Evolutionary conservation across 1,140 invertebrate genomes (phyloP).

Genomic region (Anastrepha ludens): DNA sequence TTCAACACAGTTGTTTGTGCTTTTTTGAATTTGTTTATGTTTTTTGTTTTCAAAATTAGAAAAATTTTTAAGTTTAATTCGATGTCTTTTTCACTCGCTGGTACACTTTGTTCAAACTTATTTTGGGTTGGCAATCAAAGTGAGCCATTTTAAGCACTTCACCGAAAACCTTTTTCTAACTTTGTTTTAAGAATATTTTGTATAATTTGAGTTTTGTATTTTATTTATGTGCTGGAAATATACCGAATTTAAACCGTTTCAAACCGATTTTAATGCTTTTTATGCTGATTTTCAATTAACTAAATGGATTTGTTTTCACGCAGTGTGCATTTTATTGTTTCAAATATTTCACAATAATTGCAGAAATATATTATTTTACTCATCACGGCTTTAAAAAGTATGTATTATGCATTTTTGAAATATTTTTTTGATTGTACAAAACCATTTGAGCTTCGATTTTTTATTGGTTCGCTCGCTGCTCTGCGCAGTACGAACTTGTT

Average conservation of each 20-base stretch:
- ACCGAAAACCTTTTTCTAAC: neutral
- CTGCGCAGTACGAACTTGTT: neutral
- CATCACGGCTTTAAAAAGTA: neutral
- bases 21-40: neutral
- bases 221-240: neutral
- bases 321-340: no score
- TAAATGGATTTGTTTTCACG: no score
- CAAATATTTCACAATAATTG: no score
- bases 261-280: no score
- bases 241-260: no score
- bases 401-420: neutral
- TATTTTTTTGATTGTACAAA: neutral
- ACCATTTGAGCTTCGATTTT: neutral
- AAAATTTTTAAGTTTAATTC: neutral
- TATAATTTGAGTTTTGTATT: neutral
- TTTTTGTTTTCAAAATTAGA: constrained; percentile 36
- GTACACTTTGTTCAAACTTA: neutral
- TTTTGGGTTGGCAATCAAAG: neutral
- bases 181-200: neutral
- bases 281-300: no score
- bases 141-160: neutral
- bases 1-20: neutral
- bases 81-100: constrained; percentile 1
- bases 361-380: neutral
- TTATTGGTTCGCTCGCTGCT: neutral